phyloP scores from a whole-genome alignment of 2,797 vertebrate genomes.

The Peromyscus nudipes region DNA sequence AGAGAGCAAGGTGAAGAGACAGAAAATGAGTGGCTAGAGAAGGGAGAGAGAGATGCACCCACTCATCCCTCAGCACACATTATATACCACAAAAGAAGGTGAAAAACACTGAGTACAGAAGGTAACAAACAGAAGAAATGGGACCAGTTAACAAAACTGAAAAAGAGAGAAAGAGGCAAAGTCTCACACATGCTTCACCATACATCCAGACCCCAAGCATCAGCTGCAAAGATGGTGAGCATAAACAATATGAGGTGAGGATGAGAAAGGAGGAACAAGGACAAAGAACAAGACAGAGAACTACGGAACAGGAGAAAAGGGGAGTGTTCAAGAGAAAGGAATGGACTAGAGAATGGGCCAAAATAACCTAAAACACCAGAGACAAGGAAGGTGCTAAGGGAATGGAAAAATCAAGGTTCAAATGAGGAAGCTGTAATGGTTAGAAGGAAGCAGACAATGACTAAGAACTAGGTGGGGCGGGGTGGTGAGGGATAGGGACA shows the following conservation, averaged over 20 bases:
- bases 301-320: background rate
- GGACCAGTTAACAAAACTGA: constrained; percentile 14
- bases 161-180: constrained; percentile 8
- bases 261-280: background rate
- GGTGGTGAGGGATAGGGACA: background rate
- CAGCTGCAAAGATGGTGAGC: background rate
- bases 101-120: background rate
- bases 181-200: background rate
- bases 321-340: constrained; percentile 17
- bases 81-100: background rate
- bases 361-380: background rate
- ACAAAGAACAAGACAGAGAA: constrained; percentile 41
- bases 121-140: background rate
- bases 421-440: background rate
- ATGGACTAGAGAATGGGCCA: background rate
- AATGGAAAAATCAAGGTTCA: constrained; percentile 31
- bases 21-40: background rate
- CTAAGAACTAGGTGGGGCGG: too few relatives aligned
- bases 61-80: background rate
- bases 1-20: background rate
- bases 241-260: background rate
- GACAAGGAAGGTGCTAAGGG: background rate
- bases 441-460: background rate
- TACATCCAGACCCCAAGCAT: background rate
- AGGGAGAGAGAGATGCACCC: background rate